Conservation (phyloP, 2,113 vertebrate species). For the Lycocorax pyrrhopterus region DNA sequence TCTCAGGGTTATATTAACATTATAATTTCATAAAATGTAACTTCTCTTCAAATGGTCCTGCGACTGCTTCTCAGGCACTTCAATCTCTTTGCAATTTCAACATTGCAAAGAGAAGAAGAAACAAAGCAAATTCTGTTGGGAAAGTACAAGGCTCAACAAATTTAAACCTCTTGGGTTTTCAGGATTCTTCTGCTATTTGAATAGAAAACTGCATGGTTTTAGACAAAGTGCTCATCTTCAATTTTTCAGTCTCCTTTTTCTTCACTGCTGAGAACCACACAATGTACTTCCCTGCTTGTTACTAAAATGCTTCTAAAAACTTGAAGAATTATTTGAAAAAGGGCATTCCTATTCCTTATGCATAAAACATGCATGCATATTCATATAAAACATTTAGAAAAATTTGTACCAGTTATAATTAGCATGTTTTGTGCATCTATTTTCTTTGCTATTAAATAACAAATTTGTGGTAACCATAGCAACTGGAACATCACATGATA, state of each 20-base stretch:
- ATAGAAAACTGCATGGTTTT: slow-evolving; percentile 1
- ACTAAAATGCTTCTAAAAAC: slow-evolving; percentile 55
- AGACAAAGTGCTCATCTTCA: slow-evolving; percentile 36
- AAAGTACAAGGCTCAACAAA: not conserved
- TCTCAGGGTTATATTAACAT: not conserved
- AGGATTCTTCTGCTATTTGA: slow-evolving; percentile 18
- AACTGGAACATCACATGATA: slow-evolving; percentile 78
- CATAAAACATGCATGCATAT: slow-evolving; percentile 78
- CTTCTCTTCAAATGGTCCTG: not conserved
- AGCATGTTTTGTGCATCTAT: slow-evolving; percentile 84
- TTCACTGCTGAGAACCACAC: slow-evolving; percentile 5
- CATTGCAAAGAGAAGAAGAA: not conserved
- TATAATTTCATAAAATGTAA: not conserved
- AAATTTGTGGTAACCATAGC: slow-evolving; percentile 84
- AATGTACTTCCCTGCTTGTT: slow-evolving; percentile 23
- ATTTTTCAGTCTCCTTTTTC: slow-evolving; percentile 9
- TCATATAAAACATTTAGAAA: slow-evolving; percentile 78
- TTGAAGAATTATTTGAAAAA: slow-evolving; percentile 68
- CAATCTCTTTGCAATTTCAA: not conserved
- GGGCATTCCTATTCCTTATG: slow-evolving; percentile 72
- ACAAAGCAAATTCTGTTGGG: not conserved
- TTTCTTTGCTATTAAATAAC: slow-evolving; percentile 85
- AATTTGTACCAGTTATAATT: slow-evolving; percentile 83
- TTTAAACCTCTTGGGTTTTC: not conserved
- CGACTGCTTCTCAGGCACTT: not conserved